Conservation (phyloP, 30 jellyfish, hydroid and myxozoan species). For the Hydractinia symbiolongicarpus region DNA sequence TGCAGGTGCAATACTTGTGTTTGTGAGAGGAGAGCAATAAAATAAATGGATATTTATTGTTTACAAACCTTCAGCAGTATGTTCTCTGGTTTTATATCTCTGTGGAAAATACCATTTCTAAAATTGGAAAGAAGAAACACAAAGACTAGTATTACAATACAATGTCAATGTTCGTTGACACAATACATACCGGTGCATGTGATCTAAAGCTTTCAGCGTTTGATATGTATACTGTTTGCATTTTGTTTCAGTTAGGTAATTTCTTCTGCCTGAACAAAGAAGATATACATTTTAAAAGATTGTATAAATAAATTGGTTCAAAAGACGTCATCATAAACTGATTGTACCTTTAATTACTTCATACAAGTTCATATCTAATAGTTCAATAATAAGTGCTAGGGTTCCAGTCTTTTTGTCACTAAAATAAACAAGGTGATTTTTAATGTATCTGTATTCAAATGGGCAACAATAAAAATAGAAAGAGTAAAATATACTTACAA, state of each 20-base stretch:
- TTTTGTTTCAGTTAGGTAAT: conserved; percentile 63
- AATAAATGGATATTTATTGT: too few relatives aligned
- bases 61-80: conserved; percentile 61
- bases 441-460: not conserved
- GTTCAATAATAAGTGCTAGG: conserved; percentile 72
- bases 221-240: conserved; percentile 70
- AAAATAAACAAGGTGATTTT: not conserved
- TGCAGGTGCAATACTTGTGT: too few relatives aligned
- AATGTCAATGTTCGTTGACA: not conserved
- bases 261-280: conserved; percentile 50
- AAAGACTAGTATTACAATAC: not conserved
- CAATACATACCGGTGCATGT: conserved; percentile 74
- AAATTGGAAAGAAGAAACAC: not conserved
- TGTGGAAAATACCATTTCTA: conserved; percentile 83
- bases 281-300: not conserved
- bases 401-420: conserved; percentile 84
- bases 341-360: conserved; percentile 66
- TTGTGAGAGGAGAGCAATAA: not conserved
- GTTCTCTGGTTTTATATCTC: conserved; percentile 87
- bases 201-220: conserved; percentile 74
- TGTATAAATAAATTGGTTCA: too few relatives aligned
- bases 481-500: conserved; percentile 39
- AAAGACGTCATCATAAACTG: not conserved
- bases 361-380: conserved; percentile 71
- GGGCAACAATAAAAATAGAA: not conserved